Evolutionary conservation across 2,113 vertebrate species (phyloP), one percentile per base, ranked within the genome.

Genomic region (Sialia sialis): DNA sequence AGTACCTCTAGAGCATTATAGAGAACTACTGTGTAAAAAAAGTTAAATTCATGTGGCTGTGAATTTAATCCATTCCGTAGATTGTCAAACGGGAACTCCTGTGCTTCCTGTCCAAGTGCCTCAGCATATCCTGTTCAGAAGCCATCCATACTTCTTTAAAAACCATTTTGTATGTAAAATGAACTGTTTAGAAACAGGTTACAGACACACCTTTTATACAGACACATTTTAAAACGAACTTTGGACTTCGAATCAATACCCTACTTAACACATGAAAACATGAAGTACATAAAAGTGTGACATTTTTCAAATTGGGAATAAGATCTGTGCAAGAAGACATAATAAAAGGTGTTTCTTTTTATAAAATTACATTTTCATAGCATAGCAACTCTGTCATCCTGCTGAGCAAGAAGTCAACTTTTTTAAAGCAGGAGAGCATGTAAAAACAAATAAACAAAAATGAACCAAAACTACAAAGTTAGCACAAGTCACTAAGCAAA

Each of bases 21-120:
- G 36, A 58, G 16, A 76, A 3, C 19, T 32, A 13, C 0, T 23
- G 29, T 2, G 34, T 6, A 51, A 66, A 74, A 49, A 25, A 1
- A 58, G 12, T 7, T 58, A 16, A n/a, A 68, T 48, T 79, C 48
- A 39, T 0, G 0, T 0, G 15, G 46, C 16, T 9, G 11, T 25
- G n/a, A n/a, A n/a, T n/a, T n/a, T n/a, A n/a, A n/a, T 46, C 36
- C 36, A 62, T 7, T n/a, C 51, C 86, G 49, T 0, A 29, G 7
- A 30, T 2, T 34, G 29, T 4, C 17, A 4, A 1, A 21, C 0
- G 1, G 6, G 27, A 75, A 73, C 8, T 20, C 4, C 16, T 20
- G 4, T n/a, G 15, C 11, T 56, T 62, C 38, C 38, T 41, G 34
- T 12, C 39, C 55, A 66, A 14, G 18, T 30, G 54, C 34, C 59